These are phyloP conservation scores for Drosophila fungiperda DNA, from an alignment of 2,888 invertebrate species.

Conservation along the genomic window DNA sequence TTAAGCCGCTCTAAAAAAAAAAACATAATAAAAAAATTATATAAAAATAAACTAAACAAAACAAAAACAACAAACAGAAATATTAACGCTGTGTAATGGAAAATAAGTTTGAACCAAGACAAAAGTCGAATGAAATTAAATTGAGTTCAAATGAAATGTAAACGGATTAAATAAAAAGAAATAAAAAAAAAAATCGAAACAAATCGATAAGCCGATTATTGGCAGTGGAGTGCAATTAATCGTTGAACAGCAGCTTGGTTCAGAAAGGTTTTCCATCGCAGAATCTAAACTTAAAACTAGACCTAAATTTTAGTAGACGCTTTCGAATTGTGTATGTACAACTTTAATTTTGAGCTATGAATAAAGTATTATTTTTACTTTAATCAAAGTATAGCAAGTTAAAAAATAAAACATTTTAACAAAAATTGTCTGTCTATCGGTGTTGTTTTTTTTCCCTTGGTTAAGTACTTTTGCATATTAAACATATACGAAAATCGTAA, in stretches of 20 bases:
- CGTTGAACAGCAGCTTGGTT: conserved; percentile 11
- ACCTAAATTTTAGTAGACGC: conserved; percentile 33
- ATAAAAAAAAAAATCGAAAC: neutral
- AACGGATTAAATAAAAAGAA: conserved; percentile 17
- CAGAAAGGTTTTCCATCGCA: conserved; percentile 7
- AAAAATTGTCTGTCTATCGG: conserved; percentile 12
- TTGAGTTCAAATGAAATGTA: conserved; percentile 8
- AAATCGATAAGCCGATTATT: conserved; percentile 2
- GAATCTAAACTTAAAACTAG: conserved; percentile 30
- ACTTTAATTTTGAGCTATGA: conserved; percentile 18
- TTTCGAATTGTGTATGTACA: conserved; percentile 11
- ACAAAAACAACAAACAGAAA: conserved; percentile 8
- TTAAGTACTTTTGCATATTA: conserved; percentile 33
- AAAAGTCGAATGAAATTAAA: conserved; percentile 6
- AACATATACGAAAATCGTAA: conserved; percentile 33
- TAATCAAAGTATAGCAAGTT: neutral
- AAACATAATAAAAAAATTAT: neutral
- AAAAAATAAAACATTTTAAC: conserved; percentile 1
- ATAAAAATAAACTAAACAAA: conserved; percentile 3
- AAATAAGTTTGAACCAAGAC: conserved; percentile 20
- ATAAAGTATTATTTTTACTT: conserved; percentile 5
- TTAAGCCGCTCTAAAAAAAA: conserved; percentile 55
- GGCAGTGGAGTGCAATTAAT: conserved; percentile 21
- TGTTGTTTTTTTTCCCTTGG: conserved; percentile 12
- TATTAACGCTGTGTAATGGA: conserved; percentile 9